A percentile compares a stretch with the other conserved stretches of the same genome.
Conservation (phyloP, 30 jellyfish, hydroid and myxozoan genomes). For the Aurelia aurita region DNA sequence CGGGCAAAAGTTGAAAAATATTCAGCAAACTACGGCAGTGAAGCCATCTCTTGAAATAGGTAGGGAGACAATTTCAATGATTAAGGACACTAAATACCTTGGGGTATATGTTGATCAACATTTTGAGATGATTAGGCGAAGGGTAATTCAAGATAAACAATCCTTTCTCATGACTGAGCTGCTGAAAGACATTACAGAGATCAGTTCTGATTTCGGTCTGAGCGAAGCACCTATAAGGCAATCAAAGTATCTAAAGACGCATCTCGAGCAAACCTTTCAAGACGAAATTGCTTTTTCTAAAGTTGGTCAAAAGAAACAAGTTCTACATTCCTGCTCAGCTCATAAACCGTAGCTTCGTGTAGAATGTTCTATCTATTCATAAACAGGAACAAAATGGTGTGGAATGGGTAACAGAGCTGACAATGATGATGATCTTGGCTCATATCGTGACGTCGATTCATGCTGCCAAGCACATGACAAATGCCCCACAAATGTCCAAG, state of each 20-base stretch:
- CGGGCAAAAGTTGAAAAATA: too few relatives aligned
- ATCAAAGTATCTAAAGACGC: neutral
- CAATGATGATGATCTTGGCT: conserved; percentile 38
- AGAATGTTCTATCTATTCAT: neutral
- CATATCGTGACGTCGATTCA: conserved; percentile 35
- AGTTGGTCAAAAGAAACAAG: conserved; percentile 28
- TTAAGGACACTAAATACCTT: too few relatives aligned
- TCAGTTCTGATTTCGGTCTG: conserved; percentile 9
- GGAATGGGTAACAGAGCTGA: conserved; percentile 64
- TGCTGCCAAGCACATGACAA: conserved; percentile 71
- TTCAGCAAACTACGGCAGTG: too few relatives aligned
- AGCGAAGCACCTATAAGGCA: conserved; percentile 1
- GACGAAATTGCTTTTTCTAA: conserved; percentile 18
- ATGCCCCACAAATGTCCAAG: conserved; percentile 25
- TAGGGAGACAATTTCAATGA: too few relatives aligned
- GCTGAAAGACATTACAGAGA: conserved; percentile 14
- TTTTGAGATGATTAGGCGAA: conserved; percentile 31
- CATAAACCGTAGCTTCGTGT: too few relatives aligned
- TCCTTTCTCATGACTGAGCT: conserved; percentile 17
- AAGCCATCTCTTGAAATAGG: too few relatives aligned
- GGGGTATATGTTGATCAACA: too few relatives aligned
- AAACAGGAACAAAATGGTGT: conserved; percentile 70
- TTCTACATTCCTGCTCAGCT: conserved; percentile 18
- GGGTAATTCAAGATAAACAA: conserved; percentile 12
- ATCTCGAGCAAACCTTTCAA: neutral